These are phyloP conservation scores for Mormoops blainvillei DNA, from an alignment of 2,113 vertebrate genomes.

Conservation along the genomic window DNA sequence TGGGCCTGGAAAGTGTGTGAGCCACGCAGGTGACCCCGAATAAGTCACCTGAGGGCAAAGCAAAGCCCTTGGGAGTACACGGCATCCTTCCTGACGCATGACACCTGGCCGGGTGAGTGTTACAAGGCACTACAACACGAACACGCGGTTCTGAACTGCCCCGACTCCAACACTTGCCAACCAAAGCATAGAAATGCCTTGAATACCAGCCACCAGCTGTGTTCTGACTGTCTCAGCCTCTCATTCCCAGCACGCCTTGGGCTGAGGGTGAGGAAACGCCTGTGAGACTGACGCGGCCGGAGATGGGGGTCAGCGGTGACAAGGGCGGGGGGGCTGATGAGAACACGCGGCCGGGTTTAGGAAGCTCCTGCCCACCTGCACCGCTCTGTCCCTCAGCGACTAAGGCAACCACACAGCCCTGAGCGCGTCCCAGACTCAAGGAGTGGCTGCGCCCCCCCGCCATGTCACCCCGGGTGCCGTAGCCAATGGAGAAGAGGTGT, in stretches of 20 bases:
- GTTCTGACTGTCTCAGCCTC: background rate
- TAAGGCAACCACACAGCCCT: background rate
- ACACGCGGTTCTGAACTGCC: background rate
- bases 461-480: fast-evolving
- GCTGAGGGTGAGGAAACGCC: background rate
- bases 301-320: background rate
- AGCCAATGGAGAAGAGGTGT: background rate
- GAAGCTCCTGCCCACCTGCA: background rate
- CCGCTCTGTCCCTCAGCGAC: background rate
- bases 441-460: no score
- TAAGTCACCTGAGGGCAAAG: background rate
- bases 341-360: background rate
- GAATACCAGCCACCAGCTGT: background rate
- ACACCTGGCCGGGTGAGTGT: no score
- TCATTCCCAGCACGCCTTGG: background rate
- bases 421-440: background rate
- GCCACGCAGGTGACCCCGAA: background rate
- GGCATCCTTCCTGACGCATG: background rate
- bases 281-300: no score
- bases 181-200: background rate
- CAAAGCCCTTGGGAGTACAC: background rate
- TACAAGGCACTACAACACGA: background rate
- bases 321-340: background rate
- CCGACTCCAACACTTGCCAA: no score
- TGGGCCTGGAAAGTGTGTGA: background rate